Evolutionary conservation across 2,888 invertebrate genomes (phyloP).

Genomic region (Steinernema carpocapsae): DNA sequence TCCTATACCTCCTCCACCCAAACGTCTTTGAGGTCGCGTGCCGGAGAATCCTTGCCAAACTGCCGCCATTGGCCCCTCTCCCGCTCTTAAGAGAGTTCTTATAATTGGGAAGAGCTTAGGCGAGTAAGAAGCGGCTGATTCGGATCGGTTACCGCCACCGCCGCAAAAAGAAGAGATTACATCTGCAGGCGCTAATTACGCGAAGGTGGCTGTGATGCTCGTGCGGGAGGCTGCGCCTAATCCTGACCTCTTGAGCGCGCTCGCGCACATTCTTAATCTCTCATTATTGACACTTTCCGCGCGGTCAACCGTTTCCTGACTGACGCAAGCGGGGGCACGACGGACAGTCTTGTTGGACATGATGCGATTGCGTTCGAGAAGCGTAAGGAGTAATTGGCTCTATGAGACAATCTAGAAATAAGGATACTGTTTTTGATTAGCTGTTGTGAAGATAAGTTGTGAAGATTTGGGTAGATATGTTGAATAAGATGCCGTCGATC

Average conservation of each 20-base stretch:
- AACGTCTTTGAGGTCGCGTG: background rate
- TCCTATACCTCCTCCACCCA: too few species aligned
- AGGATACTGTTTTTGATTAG: too few species aligned
- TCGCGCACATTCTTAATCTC: slow-evolving; percentile 30
- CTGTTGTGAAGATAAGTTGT: too few species aligned
- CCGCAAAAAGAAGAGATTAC: slow-evolving; percentile 24
- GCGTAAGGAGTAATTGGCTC: too few species aligned
- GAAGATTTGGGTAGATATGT: too few species aligned
- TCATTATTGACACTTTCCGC: slow-evolving; percentile 35
- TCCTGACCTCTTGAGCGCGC: slow-evolving; percentile 29
- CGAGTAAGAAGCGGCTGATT: background rate
- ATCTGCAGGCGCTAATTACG: slow-evolving; percentile 29
- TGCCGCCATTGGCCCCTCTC: too few species aligned
- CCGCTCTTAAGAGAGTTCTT: background rate
- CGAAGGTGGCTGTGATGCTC: background rate
- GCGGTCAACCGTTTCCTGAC: slow-evolving; percentile 25
- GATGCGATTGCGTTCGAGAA: background rate
- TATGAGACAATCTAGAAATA: too few species aligned
- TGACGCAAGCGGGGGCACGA: background rate
- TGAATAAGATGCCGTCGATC: too few species aligned
- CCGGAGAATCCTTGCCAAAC: slow-evolving; percentile 1
- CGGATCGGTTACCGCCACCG: slow-evolving; percentile 19
- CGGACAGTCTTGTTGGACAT: slow-evolving; percentile 21
- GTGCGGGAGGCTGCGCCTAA: slow-evolving; percentile 12
- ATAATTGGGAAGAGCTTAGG: slow-evolving; percentile 32